Percentiles rank a stretch among this genome's conserved stretches.
These are phyloP conservation scores for Pan paniscus DNA, from an alignment of 2,113 vertebrate genomes.

Conservation along the genomic window DNA sequence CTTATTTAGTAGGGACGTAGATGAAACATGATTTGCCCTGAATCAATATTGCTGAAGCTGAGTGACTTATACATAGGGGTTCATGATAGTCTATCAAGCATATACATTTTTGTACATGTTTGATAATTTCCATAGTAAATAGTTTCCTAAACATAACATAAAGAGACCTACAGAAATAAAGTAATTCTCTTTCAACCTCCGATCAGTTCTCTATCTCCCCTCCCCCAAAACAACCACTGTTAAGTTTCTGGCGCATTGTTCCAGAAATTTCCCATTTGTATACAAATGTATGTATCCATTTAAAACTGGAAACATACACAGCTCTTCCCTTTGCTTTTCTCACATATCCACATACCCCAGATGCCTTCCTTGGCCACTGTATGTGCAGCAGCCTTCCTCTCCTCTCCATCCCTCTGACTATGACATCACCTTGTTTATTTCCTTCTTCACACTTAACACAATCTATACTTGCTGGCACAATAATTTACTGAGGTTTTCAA, in stretches of 20 bases:
- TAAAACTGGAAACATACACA: too few relatives aligned
- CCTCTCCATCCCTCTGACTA: neutral
- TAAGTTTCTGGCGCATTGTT: neutral
- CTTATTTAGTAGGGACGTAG: fast-evolving
- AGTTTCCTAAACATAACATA: neutral
- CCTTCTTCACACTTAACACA: neutral
- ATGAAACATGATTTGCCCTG: fast-evolving
- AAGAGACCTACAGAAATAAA: neutral
- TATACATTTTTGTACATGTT: neutral
- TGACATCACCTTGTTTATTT: too few relatives aligned
- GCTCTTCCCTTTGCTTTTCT: neutral
- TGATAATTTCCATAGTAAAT: neutral
- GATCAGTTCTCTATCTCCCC: neutral
- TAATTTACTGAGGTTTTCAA: neutral
- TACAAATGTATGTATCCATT: neutral
- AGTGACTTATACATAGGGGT: fast-evolving
- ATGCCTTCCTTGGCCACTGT: fast-evolving
- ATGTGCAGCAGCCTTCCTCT: fast-evolving
- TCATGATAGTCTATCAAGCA: too few relatives aligned
- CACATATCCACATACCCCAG: fast-evolving
- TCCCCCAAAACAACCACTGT: neutral
- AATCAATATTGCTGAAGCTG: fast-evolving
- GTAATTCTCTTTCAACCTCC: neutral
- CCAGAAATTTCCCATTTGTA: neutral
- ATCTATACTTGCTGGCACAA: neutral